Evolutionary conservation across 35 echinoderm and acorn worm species (phyloP).

Genomic region (Ophiothrix spiculata): DNA sequence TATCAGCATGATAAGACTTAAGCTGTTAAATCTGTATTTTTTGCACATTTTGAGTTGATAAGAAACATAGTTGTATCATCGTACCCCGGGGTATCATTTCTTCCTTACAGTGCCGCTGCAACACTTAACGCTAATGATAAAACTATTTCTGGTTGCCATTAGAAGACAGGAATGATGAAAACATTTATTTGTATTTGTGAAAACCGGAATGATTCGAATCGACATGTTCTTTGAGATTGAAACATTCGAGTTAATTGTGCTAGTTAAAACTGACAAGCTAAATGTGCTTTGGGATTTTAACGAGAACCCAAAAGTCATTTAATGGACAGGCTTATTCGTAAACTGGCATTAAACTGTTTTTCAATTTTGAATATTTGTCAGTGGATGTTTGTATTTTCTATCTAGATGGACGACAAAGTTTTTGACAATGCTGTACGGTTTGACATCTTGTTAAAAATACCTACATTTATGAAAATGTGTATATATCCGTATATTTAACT

Average conservation of each 20-base stretch:
- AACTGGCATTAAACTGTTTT: neutral
- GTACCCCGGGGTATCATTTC: too few relatives aligned
- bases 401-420: too few relatives aligned
- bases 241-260: neutral
- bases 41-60: too few relatives aligned
- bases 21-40: too few relatives aligned
- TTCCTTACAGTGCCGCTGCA: too few relatives aligned
- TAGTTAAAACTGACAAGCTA: neutral
- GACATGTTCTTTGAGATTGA: neutral
- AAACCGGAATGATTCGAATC: neutral
- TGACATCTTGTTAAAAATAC: too few relatives aligned
- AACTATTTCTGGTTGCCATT: constrained; percentile 8
- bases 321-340: neutral
- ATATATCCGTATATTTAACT: too few relatives aligned
- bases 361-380: neutral
- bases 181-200: neutral
- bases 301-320: neutral
- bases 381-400: too few relatives aligned
- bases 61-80: too few relatives aligned
- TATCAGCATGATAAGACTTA: too few relatives aligned
- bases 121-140: neutral
- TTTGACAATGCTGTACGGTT: too few relatives aligned
- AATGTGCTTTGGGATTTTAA: neutral
- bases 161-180: neutral
- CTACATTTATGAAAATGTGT: too few relatives aligned